A percentile compares a stretch with the other conserved stretches of the same genome.
These are phyloP conservation scores for Otocyon megalotis DNA, from an alignment of 2,113 vertebrate genomes.

Conservation along the genomic window DNA sequence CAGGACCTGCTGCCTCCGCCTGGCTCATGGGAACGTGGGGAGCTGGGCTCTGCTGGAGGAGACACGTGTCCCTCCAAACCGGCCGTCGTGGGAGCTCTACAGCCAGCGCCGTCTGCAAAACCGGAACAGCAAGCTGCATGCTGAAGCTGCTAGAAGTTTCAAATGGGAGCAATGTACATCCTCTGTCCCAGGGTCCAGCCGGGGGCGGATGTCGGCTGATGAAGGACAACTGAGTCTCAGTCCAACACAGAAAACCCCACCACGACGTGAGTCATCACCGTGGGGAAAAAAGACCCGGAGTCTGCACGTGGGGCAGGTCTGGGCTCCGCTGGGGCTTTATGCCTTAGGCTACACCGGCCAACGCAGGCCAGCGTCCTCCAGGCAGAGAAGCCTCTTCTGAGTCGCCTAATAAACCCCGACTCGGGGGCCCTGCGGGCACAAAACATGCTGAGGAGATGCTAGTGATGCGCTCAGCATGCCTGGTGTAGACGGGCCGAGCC, in stretches of 20 bases:
- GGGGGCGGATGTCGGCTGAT: neutral
- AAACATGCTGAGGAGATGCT: rapidly evolving
- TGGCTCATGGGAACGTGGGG: rapidly evolving
- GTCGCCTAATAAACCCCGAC: rapidly evolving
- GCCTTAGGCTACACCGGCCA: rapidly evolving
- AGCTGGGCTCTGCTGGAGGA: rapidly evolving
- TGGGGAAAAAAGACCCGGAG: too few species aligned
- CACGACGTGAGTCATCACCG: rapidly evolving
- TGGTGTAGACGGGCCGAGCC: neutral
- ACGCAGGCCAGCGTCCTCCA: neutral
- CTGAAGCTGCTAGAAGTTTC: rapidly evolving
- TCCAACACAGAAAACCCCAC: neutral
- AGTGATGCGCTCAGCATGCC: neutral
- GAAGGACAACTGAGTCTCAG: neutral
- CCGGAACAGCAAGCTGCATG: rapidly evolving
- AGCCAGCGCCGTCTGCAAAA: rapidly evolving
- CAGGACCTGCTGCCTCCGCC: rapidly evolving
- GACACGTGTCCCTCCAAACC: rapidly evolving
- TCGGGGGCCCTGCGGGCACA: too few species aligned
- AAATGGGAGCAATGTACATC: rapidly evolving
- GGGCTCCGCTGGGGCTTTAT: too few species aligned
- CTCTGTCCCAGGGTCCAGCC: too few species aligned
- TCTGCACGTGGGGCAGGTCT: neutral
- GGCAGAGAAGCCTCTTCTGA: neutral
- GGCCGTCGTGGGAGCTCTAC: rapidly evolving